Base-by-base conservation (phyloP, 2,888 invertebrate species). In the Pseudolycoriella hygida region DNA sequence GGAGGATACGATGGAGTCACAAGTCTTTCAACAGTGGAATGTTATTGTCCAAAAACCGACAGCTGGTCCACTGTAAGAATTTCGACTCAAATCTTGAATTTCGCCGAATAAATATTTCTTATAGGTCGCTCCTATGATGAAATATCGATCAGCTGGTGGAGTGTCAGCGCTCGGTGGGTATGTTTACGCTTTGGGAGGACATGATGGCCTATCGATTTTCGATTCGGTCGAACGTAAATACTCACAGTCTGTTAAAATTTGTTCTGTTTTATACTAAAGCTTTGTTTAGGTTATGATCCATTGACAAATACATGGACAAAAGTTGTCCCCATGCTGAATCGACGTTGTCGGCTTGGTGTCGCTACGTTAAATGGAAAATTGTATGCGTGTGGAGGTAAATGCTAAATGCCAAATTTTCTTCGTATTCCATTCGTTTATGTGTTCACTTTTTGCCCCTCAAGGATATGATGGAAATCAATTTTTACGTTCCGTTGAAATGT, bases 151-250 rank as follows among this genome's bases (percentile, higher is more conserved):
- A 55, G 82, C 81, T 40, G 79, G 80, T 15, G 82, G 80, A 39
- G 78, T 81, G 2, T 75, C 79, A 3, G 72, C 79, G 15, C 70
- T 67, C 10, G 60, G 61, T 39, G 81, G 82, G 31, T 79, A 74
- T 55, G 77, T 87, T 45, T 86, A 82, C 60, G 84, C 83, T 1
- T 67, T 88, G 38, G 90, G 89, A 14, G 89, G 89, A 1, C 89
- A 89, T 58, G 88, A 89, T 66, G 88, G 89, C 0, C 66, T 87
- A 14, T 83, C 84, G 5, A 89, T 88, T 54, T 87, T 86, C 61
- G 84, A 86, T 64, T 84, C 84, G 2, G 85, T 87, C 2, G 87
- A 89, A 64, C 69, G 80, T 25, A 25, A 25, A n/a, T n/a, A n/a
- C n/a, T n/a, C n/a, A n/a, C n/a, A n/a, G n/a, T n/a, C n/a, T n/a